Conservation (phyloP, 2,888 invertebrate genomes). For the Tetragonula carbonaria region DNA sequence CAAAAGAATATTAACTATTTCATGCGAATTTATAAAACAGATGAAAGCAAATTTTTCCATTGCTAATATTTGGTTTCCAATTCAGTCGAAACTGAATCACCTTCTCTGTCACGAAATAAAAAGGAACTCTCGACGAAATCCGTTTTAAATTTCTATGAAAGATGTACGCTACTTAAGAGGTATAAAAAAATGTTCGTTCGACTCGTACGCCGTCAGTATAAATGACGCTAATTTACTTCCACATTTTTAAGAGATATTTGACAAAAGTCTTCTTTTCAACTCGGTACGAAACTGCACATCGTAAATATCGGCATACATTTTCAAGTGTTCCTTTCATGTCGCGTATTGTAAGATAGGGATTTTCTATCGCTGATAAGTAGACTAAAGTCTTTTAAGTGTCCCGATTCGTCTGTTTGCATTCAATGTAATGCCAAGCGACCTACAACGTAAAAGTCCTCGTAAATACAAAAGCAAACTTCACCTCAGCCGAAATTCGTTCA, state of each 20-base stretch:
- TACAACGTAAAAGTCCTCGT: not conserved
- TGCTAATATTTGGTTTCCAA: not conserved
- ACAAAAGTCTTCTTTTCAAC: not conserved
- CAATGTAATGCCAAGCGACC: not conserved
- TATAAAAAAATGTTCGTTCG: not conserved
- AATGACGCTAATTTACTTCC: not conserved
- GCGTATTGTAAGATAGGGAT: not conserved
- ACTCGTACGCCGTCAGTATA: no score
- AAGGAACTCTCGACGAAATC: no score
- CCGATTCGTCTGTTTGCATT: constrained; percentile 1
- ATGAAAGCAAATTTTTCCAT: not conserved
- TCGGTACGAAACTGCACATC: not conserved
- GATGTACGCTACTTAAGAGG: not conserved
- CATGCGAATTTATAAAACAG: not conserved
- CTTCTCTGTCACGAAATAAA: no score
- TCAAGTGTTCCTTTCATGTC: not conserved
- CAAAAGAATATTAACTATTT: not conserved
- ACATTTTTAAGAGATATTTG: constrained; percentile 2
- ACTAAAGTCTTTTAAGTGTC: not conserved
- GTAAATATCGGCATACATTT: not conserved
- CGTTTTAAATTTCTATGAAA: not conserved
- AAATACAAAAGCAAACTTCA: not conserved
- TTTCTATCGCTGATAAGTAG: not conserved
- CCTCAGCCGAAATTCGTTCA: not conserved
- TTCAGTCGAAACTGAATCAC: no score